Evolutionary conservation across 2,113 vertebrate genomes (phyloP), one percentile per base, ranked within the genome.

Genomic region (Buteo buteo): DNA sequence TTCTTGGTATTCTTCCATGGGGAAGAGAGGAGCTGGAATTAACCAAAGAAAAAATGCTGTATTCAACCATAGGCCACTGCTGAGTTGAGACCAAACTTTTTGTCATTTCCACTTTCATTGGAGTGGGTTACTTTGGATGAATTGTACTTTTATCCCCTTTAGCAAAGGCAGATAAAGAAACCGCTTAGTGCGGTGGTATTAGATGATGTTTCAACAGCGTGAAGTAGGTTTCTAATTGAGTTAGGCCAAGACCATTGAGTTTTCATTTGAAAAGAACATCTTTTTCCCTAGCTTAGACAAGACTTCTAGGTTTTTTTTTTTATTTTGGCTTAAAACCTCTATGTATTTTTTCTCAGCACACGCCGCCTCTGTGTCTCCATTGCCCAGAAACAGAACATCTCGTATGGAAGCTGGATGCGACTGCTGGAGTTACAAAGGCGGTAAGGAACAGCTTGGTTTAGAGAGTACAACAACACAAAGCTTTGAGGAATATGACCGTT

Each of bases 91-190:
- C 42, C 65, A 65, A 66, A 19, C 4, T 11, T 88, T 36, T 57
- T 70, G 34, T n/a, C 76, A 31, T 77, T 90, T 88, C 55, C 44
- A 77, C 45, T 47, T 47, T 47, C 19, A 47, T 47, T 55, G 66
- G 19, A 50, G 69, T 10, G 16, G 34, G 31, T 74, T 62, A 19
- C 45, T 62, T 49, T 36, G 58, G 66, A 38, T 34, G 50, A 82
- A 69, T 21, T 65, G 16, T 82, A n/a, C 44, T 86, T 82, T 92
- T 47, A 88, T 36, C 78, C 44, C 71, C 66, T 76, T 85, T 47
- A 85, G 73, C 78, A 79, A 59, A 92, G 69, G 52, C 78, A 94
- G 74, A 40, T 79, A 94, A 93, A 89, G 90, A 87, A 93, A 74
- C 3, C 20, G 3, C 73, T 78, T 70, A 34, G 25, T 55, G 66